These are phyloP conservation scores for Microchrysa polita DNA, from an alignment of 2,888 invertebrate genomes.

Conservation along the genomic window DNA sequence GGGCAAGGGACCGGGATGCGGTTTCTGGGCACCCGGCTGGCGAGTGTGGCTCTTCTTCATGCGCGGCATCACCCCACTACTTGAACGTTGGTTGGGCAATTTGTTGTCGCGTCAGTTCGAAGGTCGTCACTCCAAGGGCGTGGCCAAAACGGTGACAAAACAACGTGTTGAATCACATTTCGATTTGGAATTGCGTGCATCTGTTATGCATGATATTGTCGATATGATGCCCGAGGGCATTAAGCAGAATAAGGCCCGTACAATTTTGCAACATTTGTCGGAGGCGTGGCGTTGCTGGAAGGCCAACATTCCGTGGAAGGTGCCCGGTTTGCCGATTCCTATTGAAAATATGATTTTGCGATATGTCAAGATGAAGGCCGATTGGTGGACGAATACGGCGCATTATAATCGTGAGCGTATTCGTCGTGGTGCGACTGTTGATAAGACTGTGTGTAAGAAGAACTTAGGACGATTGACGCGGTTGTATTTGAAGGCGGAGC, in stretches of 20 bases:
- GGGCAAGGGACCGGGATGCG: constrained; percentile 98
- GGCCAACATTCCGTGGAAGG: constrained; percentile 99
- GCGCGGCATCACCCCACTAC: constrained; percentile 96
- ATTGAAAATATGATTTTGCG: constrained; percentile 99
- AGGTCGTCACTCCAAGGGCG: constrained; percentile 98
- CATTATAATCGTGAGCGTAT: constrained; percentile 99
- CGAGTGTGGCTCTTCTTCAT: constrained; percentile 99
- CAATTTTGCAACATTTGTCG: constrained; percentile 97
- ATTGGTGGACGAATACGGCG: constrained; percentile 99
- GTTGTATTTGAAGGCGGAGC: constrained; percentile 96
- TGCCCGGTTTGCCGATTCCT: constrained; percentile 97
- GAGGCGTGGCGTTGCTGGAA: constrained; percentile 99
- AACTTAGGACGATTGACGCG: constrained; percentile 98
- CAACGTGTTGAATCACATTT: constrained; percentile 99
- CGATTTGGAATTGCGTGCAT: constrained; percentile 96
- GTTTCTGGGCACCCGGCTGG: constrained; percentile 99
- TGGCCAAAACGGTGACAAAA: constrained; percentile 99
- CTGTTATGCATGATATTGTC: constrained; percentile 97
- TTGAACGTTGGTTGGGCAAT: constrained; percentile 99
- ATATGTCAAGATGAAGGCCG: constrained; percentile 99
- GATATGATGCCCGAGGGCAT: constrained; percentile 99
- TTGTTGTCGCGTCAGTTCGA: constrained; percentile 98
- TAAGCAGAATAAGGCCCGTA: constrained; percentile 99
- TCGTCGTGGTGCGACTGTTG: constrained; percentile 98
- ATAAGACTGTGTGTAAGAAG: constrained; percentile 99